phyloP scores from a whole-genome alignment of 2,888 invertebrate species.

The Noctuana brunneofusca region DNA sequence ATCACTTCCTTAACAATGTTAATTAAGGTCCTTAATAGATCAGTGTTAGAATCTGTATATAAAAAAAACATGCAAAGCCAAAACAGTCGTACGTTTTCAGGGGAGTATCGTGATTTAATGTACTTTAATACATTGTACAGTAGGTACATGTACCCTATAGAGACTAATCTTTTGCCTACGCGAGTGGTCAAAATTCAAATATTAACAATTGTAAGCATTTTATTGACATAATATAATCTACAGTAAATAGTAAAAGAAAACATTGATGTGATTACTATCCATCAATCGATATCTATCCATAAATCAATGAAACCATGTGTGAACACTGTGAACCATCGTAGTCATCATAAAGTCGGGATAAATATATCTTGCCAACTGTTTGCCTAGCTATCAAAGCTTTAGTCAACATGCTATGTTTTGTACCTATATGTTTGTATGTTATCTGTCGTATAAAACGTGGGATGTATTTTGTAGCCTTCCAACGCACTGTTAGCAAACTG shows the following conservation, averaged over 20 bases:
- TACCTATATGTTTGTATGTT: background rate
- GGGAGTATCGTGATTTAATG: too few species aligned
- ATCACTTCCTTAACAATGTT: too few species aligned
- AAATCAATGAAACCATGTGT: constrained; percentile 22
- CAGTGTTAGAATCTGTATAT: too few species aligned
- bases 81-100: too few species aligned
- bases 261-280: background rate
- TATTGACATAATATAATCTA: too few species aligned
- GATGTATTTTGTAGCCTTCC: constrained; percentile 10
- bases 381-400: constrained; percentile 12
- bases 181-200: too few species aligned
- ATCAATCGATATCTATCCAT: constrained; percentile 1
- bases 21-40: too few species aligned
- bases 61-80: too few species aligned
- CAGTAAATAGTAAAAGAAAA: background rate
- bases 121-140: too few species aligned
- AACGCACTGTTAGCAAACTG: background rate
- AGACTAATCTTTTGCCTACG: too few species aligned
- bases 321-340: constrained; percentile 17
- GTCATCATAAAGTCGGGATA: constrained; percentile 9
- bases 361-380: constrained; percentile 27
- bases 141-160: too few species aligned
- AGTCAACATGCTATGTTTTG: background rate
- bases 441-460: constrained; percentile 1
- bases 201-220: background rate